Evolutionary conservation across 2,888 invertebrate genomes (phyloP).

Genomic region (Nephrotoma flavescens): DNA sequence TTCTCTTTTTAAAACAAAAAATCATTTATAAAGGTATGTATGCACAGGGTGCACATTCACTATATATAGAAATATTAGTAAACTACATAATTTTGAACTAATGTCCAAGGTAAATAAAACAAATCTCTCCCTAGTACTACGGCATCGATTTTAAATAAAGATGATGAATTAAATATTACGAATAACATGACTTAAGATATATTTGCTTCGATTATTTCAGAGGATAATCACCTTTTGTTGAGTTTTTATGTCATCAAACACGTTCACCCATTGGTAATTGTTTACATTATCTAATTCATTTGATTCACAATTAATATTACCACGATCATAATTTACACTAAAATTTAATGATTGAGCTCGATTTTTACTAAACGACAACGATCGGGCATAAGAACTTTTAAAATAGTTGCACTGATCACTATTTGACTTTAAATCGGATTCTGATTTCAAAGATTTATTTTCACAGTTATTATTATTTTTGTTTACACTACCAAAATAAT

Average conservation of each 20-base stretch:
- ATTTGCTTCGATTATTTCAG: not conserved
- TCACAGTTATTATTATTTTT: not conserved
- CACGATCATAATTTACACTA: slow-evolving; percentile 15
- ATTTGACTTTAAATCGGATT: slow-evolving; percentile 27
- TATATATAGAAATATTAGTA: too few relatives aligned
- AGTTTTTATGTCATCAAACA: not conserved
- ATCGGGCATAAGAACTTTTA: slow-evolving; percentile 39
- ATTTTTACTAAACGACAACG: slow-evolving; percentile 31
- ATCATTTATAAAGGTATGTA: not conserved
- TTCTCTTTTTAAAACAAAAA: not conserved
- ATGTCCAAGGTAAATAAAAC: not conserved
- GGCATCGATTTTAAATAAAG: too few relatives aligned
- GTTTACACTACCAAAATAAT: not conserved
- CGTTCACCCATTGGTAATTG: not conserved
- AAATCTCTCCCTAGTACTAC: too few relatives aligned
- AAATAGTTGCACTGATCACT: slow-evolving; percentile 32
- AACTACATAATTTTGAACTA: not conserved
- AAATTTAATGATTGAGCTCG: slow-evolving; percentile 32
- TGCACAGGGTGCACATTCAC: not conserved
- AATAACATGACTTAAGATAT: too few relatives aligned
- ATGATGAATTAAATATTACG: too few relatives aligned
- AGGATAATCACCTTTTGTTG: not conserved
- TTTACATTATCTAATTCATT: not conserved
- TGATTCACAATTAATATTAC: not conserved
- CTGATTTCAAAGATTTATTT: slow-evolving; percentile 14